Evolutionary conservation across 2,797 vertebrate genomes (phyloP).

Genomic region (Gallinago stenura): DNA sequence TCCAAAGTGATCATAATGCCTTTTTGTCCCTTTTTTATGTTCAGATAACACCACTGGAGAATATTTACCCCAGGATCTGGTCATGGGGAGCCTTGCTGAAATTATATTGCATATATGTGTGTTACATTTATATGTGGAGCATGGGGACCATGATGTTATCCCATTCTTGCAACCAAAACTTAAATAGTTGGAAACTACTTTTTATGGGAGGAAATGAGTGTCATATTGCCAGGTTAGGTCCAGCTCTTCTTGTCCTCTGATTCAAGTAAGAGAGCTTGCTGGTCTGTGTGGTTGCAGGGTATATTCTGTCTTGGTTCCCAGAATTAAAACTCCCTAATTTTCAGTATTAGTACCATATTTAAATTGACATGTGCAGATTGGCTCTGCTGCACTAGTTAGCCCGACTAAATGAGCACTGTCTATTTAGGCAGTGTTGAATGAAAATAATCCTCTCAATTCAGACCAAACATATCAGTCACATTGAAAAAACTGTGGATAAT

Average conservation of each 20-base stretch:
- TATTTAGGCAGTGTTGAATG: conserved; percentile 58
- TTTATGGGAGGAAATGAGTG: background rate
- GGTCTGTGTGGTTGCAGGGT: background rate
- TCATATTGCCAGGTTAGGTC: background rate
- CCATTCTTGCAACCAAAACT: background rate
- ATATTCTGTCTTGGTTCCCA: background rate
- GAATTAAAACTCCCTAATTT: background rate
- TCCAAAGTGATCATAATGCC: background rate
- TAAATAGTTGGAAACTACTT: background rate
- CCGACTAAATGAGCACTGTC: conserved; percentile 12
- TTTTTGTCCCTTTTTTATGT: background rate
- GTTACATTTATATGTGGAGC: background rate
- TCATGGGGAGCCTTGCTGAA: background rate
- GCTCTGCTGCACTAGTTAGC: background rate
- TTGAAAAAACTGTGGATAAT: conserved; percentile 17
- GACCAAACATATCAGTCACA: conserved; percentile 55
- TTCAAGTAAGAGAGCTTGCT: background rate
- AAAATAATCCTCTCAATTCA: conserved; percentile 59
- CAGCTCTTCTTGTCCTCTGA: background rate
- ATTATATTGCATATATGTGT: background rate
- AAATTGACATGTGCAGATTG: background rate
- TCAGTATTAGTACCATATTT: background rate
- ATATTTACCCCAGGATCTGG: background rate
- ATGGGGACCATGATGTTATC: background rate
- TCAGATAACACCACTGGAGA: background rate